Evolutionary conservation across 1,140 invertebrate species (phyloP).

Genomic region (Atta cephalotes): DNA sequence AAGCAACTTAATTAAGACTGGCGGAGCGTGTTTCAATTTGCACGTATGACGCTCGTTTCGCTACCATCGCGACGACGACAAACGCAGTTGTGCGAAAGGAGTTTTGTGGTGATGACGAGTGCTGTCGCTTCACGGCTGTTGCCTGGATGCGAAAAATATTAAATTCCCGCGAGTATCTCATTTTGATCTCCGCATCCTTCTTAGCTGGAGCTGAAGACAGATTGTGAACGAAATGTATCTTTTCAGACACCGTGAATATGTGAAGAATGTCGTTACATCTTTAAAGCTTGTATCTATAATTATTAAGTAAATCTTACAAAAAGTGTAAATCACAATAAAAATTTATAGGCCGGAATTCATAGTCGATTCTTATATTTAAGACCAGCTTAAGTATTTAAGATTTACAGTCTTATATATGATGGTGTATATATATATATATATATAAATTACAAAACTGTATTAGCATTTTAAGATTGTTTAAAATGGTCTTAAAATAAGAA

Average conservation of each 20-base stretch:
- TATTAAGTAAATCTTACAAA: background rate
- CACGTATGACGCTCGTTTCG: constrained; percentile 74
- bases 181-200: constrained; percentile 16
- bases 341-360: background rate
- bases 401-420: too few species aligned
- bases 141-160: constrained; percentile 74
- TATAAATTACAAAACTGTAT: too few species aligned
- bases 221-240: background rate
- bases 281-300: background rate
- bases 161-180: constrained; percentile 68
- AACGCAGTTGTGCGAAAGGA: background rate
- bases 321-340: background rate
- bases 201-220: background rate
- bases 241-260: background rate
- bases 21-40: constrained; percentile 74
- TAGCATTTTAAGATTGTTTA: too few species aligned
- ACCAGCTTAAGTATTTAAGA: too few species aligned
- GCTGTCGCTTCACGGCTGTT: constrained; percentile 13
- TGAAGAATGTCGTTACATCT: background rate
- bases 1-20: constrained; percentile 77
- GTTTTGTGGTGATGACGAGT: background rate
- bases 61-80: constrained; percentile 3
- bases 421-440: too few species aligned
- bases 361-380: too few species aligned
- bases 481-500: too few species aligned